phyloP scores from a whole-genome alignment of 2,797 vertebrate species.

The Lindbergichthys nudifrons region DNA sequence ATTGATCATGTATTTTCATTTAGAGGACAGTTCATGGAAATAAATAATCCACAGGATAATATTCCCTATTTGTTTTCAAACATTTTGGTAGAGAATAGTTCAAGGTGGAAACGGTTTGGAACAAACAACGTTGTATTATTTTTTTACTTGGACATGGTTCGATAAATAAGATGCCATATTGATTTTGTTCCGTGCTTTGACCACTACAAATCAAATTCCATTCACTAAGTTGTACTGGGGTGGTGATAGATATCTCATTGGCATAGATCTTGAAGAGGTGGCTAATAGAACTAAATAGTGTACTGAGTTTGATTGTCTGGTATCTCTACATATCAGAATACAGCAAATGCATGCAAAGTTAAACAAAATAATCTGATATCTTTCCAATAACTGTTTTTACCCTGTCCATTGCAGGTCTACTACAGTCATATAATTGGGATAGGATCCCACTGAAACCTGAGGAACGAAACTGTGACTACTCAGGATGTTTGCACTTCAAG shows the following conservation, averaged over 20 bases:
- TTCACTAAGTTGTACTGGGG: neutral
- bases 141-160: neutral
- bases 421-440: neutral
- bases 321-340: neutral
- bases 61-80: neutral
- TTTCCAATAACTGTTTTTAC: neutral
- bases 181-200: neutral
- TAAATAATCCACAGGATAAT: neutral
- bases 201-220: neutral
- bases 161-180: neutral
- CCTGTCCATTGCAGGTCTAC: neutral
- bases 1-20: slow-evolving; percentile 2
- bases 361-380: neutral
- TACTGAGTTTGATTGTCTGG: neutral
- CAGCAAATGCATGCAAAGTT: neutral
- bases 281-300: neutral
- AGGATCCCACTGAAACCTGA: neutral
- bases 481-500: slow-evolving; percentile 60
- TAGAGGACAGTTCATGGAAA: neutral
- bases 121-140: neutral
- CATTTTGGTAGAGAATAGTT: neutral
- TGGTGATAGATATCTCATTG: neutral
- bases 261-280: neutral
- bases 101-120: neutral
- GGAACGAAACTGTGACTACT: slow-evolving; percentile 36